phyloP scores from a whole-genome alignment of 2,797 vertebrate genomes.

The Hirundo rustica region DNA sequence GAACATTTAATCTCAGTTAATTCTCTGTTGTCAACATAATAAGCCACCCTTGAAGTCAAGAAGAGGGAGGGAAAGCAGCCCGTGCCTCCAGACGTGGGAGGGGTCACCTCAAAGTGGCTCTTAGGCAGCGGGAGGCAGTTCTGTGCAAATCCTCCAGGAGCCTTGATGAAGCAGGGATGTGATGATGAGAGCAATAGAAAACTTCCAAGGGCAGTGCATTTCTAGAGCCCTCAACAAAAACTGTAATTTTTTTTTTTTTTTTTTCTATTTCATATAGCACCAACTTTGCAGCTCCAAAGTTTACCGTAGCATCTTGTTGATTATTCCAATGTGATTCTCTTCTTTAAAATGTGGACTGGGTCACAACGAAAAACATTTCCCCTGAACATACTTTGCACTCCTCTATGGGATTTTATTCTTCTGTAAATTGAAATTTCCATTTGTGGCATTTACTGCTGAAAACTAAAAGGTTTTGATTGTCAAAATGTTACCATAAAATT shows the following conservation, averaged over 20 bases:
- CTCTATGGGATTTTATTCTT: not conserved
- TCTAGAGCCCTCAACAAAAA: not conserved
- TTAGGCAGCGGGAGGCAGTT: accelerated
- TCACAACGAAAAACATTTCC: not conserved
- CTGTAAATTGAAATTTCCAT: not conserved
- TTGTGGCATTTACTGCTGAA: not conserved
- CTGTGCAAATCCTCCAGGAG: not conserved
- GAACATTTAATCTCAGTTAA: not conserved
- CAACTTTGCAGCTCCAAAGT: not conserved
- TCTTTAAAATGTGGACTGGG: not conserved
- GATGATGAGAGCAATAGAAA: not conserved
- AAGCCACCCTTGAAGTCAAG: not conserved
- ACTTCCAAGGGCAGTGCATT: not conserved
- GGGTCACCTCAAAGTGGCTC: accelerated
- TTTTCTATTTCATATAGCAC: not conserved
- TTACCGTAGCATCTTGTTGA: not conserved
- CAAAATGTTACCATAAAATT: not conserved
- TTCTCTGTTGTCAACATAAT: not conserved
- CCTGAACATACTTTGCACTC: not conserved
- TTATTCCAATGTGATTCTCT: not conserved
- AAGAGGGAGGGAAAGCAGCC: not conserved
- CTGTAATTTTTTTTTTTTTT: not conserved
- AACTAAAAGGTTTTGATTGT: not conserved
- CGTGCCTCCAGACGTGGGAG: not conserved
- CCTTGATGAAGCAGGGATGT: not conserved